Evolutionary conservation across 1,140 invertebrate species (phyloP).

Genomic region (Saccostrea cuccullata): DNA sequence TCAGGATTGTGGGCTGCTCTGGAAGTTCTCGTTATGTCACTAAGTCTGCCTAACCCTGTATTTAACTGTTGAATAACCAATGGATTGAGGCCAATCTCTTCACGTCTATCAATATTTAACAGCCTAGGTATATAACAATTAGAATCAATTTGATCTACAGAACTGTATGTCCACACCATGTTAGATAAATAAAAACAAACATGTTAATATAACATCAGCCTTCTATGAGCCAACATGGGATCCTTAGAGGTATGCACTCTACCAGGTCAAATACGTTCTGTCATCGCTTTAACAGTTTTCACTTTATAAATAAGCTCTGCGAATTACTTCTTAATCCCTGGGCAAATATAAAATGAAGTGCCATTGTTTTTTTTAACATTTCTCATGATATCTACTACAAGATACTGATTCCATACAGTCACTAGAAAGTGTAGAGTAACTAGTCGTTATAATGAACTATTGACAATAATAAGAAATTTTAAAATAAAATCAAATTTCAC

Average conservation of each 20-base stretch:
- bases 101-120: constrained; percentile 31
- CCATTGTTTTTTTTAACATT: no score
- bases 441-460: no score
- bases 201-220: neutral
- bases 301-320: neutral
- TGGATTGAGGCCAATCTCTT: constrained; percentile 12
- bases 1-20: neutral
- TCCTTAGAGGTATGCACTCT: neutral
- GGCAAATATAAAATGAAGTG: no score
- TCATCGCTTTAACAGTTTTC: neutral
- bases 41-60: constrained; percentile 23
- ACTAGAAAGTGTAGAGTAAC: no score
- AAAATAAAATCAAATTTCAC: no score
- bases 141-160: constrained; percentile 13
- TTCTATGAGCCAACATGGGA: neutral
- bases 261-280: neutral
- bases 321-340: neutral
- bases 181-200: constrained; percentile 34
- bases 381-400: no score
- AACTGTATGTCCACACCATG: constrained; percentile 17
- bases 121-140: constrained; percentile 2
- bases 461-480: no score
- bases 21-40: constrained; percentile 11
- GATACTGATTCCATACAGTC: no score
- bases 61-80: constrained; percentile 1